Conservation (phyloP, 2,888 invertebrate genomes). For the Megastigmus dorsalis region DNA sequence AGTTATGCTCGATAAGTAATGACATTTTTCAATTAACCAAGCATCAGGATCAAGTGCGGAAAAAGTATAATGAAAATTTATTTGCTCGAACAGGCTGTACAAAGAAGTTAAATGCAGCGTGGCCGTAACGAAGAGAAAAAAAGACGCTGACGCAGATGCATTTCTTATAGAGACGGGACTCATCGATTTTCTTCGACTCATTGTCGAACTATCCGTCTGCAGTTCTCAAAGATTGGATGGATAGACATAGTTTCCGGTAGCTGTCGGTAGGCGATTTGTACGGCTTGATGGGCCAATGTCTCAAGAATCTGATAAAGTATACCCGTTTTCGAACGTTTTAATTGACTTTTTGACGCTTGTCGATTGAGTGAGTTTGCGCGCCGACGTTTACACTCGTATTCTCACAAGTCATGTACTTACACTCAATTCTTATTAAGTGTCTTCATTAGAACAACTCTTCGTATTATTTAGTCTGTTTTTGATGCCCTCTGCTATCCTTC, state of each 20-base stretch:
- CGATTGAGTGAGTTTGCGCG: conserved; percentile 18
- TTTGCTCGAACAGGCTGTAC: background rate
- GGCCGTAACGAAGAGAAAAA: conserved; percentile 28
- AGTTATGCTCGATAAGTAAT: background rate
- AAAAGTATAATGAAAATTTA: conserved; percentile 14
- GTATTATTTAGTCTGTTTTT: no score
- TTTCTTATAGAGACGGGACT: conserved; percentile 28
- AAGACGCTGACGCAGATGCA: conserved; percentile 32
- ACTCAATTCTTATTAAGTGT: conserved; percentile 24
- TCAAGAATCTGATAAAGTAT: conserved; percentile 46
- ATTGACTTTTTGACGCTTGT: conserved; percentile 46
- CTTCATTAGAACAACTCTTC: conserved; percentile 15
- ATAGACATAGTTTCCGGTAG: conserved; percentile 52
- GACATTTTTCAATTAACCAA: background rate
- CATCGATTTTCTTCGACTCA: conserved; percentile 53
- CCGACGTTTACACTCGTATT: conserved; percentile 1
- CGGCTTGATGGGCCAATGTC: conserved; percentile 47
- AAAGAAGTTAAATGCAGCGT: conserved; percentile 15
- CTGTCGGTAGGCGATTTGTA: conserved; percentile 50
- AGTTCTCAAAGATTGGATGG: conserved; percentile 36
- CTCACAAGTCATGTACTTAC: conserved; percentile 26
- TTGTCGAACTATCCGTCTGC: conserved; percentile 50
- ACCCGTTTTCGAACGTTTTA: conserved; percentile 30
- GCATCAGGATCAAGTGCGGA: background rate
- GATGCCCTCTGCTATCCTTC: no score